Evolutionary conservation across 2,113 vertebrate species (phyloP), one percentile per base, ranked within the genome.

Genomic region (Ophthalmolycus amberensis): DNA sequence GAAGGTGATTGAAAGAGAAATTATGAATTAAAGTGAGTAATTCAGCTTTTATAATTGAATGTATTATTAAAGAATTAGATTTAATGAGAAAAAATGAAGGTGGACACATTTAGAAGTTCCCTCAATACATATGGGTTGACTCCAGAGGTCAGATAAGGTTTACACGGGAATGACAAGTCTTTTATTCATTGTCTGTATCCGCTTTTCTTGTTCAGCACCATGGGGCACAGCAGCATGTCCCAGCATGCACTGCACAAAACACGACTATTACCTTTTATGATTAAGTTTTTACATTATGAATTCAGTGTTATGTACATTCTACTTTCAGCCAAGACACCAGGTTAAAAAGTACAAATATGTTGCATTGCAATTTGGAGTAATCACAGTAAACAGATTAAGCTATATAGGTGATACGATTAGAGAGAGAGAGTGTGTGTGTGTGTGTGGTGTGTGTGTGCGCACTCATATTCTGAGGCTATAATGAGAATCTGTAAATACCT

Each of bases 401-500:
- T 87, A 46, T 79, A 83, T 84, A 86, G 79, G 84, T 88, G 85
- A 87, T 87, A 67, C 75, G 82, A 86, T 90, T 82, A 71, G 79
- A 48, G 29, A 40, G 27, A 25, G 25, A 25, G 25, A 25, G 66
- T 69, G 75, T 75, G 82, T 74, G 73, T 84, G 74, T 71, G 58
- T 64, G 54, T 44, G 69, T 71, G 46, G 73, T 82, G 74, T 38
- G 58, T 9, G 66, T 62, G 54, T n/a, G 34, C 20, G 14, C 4
- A 16, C 65, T 84, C 52, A 72, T 84, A 91, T 91, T 90, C 79
- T 79, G 69, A 83, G 89, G 83, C 84, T 89, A 92, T 93, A 93
- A 93, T 89, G 87, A 92, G 88, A 91, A 92, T 88, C 83, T 88
- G 85, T 89, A 94, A 94, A 94, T 94, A 93, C 89, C 88, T 91